A percentile compares a stretch with the other conserved stretches of the same genome.
These are phyloP conservation scores for Teinopalpus imperialis DNA, from an alignment of 2,888 invertebrate species.

Conservation along the genomic window DNA sequence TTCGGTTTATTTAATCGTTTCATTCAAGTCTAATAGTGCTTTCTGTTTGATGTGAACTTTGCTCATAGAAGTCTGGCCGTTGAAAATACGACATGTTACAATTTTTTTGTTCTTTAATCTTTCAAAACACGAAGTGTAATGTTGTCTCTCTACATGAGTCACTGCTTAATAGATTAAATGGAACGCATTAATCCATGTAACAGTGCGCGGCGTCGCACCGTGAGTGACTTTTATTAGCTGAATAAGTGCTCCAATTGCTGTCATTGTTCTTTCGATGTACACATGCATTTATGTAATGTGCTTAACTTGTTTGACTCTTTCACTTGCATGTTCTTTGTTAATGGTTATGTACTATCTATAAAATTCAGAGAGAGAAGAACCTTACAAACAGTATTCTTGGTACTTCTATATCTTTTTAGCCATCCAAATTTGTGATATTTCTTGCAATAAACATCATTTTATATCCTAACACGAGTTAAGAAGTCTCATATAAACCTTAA, in stretches of 20 bases:
- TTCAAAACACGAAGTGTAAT: constrained; percentile 9
- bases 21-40: too few species aligned
- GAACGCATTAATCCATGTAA: constrained; percentile 66
- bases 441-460: too few species aligned
- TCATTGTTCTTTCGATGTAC: constrained; percentile 43
- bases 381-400: too few species aligned
- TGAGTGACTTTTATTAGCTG: constrained; percentile 58
- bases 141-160: constrained; percentile 46
- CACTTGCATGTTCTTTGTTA: constrained; percentile 15
- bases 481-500: too few species aligned
- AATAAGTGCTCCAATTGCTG: constrained; percentile 68
- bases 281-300: constrained; percentile 24
- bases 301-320: constrained; percentile 17
- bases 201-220: constrained; percentile 42
- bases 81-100: too few species aligned
- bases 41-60: too few species aligned
- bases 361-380: too few species aligned
- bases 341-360: not conserved
- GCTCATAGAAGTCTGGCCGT: too few species aligned
- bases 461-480: too few species aligned
- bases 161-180: constrained; percentile 72
- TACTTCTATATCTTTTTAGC: too few species aligned
- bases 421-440: too few species aligned
- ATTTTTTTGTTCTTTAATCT: not conserved
- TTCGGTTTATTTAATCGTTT: too few species aligned